A percentile compares a stretch with the other conserved stretches of the same genome.
phyloP scores from a whole-genome alignment of 2,797 vertebrate genomes.

The Amblyraja radiata region DNA sequence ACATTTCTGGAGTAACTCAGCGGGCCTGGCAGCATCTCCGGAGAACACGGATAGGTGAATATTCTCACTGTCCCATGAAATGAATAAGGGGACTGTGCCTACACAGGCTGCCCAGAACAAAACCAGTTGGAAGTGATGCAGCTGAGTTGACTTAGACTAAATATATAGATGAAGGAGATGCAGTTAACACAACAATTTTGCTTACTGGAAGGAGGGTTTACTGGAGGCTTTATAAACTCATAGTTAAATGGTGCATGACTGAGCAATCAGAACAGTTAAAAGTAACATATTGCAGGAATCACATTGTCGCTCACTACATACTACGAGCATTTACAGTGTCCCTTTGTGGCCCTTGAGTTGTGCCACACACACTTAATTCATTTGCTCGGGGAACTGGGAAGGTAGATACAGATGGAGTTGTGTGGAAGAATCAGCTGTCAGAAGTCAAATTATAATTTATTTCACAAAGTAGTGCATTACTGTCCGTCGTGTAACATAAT shows the following conservation, averaged over 20 bases:
- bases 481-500: background rate
- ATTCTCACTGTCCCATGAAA: background rate
- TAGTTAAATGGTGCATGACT: background rate
- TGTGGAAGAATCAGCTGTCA: conserved; percentile 13
- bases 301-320: background rate
- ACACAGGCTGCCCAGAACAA: background rate
- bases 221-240: background rate
- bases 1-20: too few species aligned
- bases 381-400: background rate
- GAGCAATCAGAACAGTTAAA: conserved; percentile 5
- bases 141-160: background rate
- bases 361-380: conserved; percentile 21
- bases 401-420: background rate
- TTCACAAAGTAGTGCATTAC: background rate
- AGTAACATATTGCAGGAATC: conserved; percentile 3
- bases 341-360: background rate
- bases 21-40: too few species aligned
- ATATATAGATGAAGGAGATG: background rate
- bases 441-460: background rate
- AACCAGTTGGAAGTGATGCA: background rate
- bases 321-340: background rate
- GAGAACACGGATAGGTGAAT: too few species aligned
- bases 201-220: background rate
- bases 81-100: background rate
- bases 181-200: background rate